These are phyloP conservation scores for Malurus cyaneus DNA, from an alignment of 2,113 vertebrate genomes.

Conservation along the genomic window DNA sequence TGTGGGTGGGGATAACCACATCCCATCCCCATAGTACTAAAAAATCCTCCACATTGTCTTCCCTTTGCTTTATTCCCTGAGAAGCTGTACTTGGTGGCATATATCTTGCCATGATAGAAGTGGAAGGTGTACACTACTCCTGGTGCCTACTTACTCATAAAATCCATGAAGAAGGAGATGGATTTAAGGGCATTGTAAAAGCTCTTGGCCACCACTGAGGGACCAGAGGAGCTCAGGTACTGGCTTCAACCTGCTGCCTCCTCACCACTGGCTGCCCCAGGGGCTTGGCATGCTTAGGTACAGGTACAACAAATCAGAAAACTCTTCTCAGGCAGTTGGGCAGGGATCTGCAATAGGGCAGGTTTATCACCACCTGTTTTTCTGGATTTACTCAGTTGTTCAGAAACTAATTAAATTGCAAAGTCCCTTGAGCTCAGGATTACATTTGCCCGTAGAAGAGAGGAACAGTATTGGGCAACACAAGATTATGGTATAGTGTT, in stretches of 20 bases:
- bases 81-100: neutral
- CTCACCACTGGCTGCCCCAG: rapidly evolving
- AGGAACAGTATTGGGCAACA: neutral
- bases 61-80: neutral
- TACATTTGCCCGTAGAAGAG: neutral
- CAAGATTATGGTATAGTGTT: neutral
- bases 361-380: neutral
- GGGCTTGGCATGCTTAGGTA: neutral
- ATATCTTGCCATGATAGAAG: too few relatives aligned
- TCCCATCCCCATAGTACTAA: neutral
- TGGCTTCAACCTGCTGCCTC: neutral
- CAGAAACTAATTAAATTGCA: neutral
- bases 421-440: neutral
- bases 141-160: too few relatives aligned
- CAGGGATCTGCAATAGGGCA: neutral
- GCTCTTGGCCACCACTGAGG: neutral
- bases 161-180: too few relatives aligned
- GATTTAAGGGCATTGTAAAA: neutral
- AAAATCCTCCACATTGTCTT: neutral
- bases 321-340: neutral
- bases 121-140: too few relatives aligned
- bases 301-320: neutral
- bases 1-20: neutral
- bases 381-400: neutral
- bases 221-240: neutral